Conservation (phyloP, 2,888 invertebrate genomes). For the Tipula lateralis region DNA sequence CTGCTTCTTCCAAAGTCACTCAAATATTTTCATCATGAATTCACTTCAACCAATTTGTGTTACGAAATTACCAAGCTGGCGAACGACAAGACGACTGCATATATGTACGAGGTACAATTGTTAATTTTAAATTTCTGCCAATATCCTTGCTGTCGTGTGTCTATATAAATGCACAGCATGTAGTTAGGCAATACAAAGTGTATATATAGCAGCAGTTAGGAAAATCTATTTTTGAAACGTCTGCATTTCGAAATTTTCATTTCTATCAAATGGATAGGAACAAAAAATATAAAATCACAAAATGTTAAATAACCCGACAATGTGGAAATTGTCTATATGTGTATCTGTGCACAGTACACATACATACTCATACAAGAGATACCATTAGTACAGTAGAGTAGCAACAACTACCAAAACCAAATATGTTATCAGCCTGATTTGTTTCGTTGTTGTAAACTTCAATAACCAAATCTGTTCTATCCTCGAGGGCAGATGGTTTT, state of each 20-base stretch:
- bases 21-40: background rate
- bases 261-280: background rate
- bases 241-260: background rate
- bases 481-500: constrained; percentile 4
- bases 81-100: background rate
- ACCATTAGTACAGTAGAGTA: background rate
- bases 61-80: background rate
- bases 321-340: background rate
- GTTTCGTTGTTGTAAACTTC: background rate
- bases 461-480: background rate
- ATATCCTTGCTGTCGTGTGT: background rate
- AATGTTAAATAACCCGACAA: background rate
- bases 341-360: too few relatives aligned
- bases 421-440: background rate
- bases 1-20: background rate
- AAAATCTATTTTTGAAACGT: background rate
- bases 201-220: background rate
- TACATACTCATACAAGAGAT: background rate
- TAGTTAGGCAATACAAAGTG: background rate
- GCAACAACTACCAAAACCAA: background rate
- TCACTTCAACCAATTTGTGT: constrained; percentile 1
- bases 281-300: background rate
- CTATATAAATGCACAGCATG: background rate
- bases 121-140: constrained; percentile 19
- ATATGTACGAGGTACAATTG: too few relatives aligned